Evolutionary conservation across 2,888 invertebrate genomes (phyloP), one percentile per base, ranked within the genome.

Genomic region (Stratiomys singularior): DNA sequence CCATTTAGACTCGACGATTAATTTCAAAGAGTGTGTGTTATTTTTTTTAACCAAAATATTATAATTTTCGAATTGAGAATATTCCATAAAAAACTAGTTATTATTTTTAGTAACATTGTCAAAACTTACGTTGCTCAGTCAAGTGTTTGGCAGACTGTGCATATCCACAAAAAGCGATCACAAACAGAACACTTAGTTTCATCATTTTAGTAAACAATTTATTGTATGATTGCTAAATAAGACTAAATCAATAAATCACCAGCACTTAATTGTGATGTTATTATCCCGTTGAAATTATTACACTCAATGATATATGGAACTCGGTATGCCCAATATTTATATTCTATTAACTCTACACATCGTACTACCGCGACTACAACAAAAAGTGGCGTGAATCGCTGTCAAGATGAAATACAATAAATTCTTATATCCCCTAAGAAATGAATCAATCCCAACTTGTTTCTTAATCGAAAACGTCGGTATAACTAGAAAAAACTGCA

Each of bases 61-160:
- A n/a, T n/a, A n/a, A n/a, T n/a, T n/a, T n/a, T n/a, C n/a, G n/a
- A n/a, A n/a, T n/a, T n/a, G n/a, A n/a, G n/a, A n/a, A n/a, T n/a
- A n/a, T n/a, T n/a, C n/a, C n/a, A n/a, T n/a, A n/a, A n/a, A n/a
- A n/a, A n/a, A n/a, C n/a, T n/a, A n/a, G n/a, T n/a, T n/a, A n/a
- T n/a, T n/a, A n/a, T n/a, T n/a, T n/a, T n/a, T n/a, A n/a, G n/a
- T n/a, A n/a, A n/a, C n/a, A 37, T 9, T 5, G 37, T 37, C 9
- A 37, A 37, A 37, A 58, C 74, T 74, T 74, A 74, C 74, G 74
- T 37, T 74, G 74, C 23, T 74, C 74, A 15, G 60, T 74, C 28
- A 74, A 74, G 30, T 72, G 72, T 30, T 74, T 58, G 4, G 58
- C 74, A 21, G 21, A n/a, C n/a, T 58, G 18, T 15, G 28, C 30